Conservation (phyloP, 2,113 vertebrate species). For the Scophthalmus maximus region DNA sequence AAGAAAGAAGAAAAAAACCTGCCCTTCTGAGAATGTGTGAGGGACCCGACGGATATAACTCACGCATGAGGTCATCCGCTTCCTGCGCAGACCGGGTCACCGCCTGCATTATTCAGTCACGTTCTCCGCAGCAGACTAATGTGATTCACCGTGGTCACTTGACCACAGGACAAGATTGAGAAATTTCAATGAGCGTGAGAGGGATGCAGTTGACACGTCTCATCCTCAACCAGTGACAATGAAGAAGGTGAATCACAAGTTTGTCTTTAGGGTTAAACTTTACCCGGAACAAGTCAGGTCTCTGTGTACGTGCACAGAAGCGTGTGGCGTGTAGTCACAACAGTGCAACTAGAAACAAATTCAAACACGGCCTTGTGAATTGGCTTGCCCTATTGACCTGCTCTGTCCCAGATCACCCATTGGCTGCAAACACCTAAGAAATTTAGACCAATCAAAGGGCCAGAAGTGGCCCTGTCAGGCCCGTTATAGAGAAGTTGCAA, state of each 20-base stretch:
- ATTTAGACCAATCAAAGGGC: too few species aligned
- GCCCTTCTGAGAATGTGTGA: background rate
- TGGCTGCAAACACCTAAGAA: too few species aligned
- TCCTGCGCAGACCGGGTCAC: background rate
- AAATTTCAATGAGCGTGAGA: conserved; percentile 1
- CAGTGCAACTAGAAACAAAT: too few species aligned
- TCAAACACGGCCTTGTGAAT: too few species aligned
- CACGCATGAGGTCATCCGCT: background rate
- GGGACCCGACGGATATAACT: background rate
- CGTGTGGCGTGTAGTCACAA: too few species aligned
- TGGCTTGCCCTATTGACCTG: too few species aligned
- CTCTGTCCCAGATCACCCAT: too few species aligned
- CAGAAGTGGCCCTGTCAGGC: too few species aligned
- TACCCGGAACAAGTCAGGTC: too few species aligned
- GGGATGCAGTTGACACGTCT: background rate
- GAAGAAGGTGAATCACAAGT: conserved; percentile 20
- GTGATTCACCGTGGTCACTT: background rate
- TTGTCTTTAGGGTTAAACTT: too few species aligned
- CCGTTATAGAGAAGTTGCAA: too few species aligned
- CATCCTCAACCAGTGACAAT: background rate
- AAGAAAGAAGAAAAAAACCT: background rate
- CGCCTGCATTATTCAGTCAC: background rate
- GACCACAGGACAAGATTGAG: background rate
- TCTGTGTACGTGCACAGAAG: too few species aligned
- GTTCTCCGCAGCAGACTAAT: background rate